These are phyloP conservation scores for Drosophila ogumai DNA, from an alignment of 1,140 invertebrate species.

Conservation along the genomic window DNA sequence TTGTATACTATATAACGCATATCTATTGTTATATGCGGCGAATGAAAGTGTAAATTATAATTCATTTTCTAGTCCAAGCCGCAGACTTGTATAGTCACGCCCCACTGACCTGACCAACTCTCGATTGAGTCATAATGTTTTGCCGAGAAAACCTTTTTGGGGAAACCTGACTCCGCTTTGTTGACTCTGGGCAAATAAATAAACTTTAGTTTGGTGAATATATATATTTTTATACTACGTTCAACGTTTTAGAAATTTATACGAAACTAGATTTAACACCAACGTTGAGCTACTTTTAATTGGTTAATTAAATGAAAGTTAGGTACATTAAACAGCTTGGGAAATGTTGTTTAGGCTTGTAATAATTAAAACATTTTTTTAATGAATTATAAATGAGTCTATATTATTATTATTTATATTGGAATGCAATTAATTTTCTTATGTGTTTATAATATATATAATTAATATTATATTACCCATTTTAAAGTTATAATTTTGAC, in stretches of 20 bases:
- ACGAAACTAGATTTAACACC: constrained; percentile 5
- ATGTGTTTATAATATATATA: no score
- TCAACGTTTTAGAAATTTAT: background rate
- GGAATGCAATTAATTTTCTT: no score
- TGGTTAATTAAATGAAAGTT: background rate
- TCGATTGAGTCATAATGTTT: constrained; percentile 46
- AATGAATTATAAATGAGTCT: background rate
- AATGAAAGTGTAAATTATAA: constrained; percentile 45
- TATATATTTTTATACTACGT: background rate
- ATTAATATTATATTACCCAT: no score
- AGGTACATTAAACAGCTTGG: background rate
- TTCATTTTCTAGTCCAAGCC: constrained; percentile 28
- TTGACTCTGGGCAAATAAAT: constrained; percentile 21
- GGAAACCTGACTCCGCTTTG: constrained; percentile 30
- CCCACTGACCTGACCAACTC: constrained; percentile 38
- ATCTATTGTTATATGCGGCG: constrained; percentile 24
- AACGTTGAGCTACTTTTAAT: background rate
- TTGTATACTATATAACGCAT: constrained; percentile 10
- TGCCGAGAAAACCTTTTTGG: constrained; percentile 25
- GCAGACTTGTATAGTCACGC: constrained; percentile 43
- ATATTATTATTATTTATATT: background rate
- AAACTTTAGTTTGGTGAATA: constrained; percentile 6
- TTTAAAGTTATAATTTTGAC: background rate
- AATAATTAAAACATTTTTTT: background rate
- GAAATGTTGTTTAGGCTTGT: background rate